A percentile compares a stretch with the other conserved stretches of the same genome.
phyloP scores from a whole-genome alignment of 2,113 vertebrate species.

The Pardalotus punctatus region DNA sequence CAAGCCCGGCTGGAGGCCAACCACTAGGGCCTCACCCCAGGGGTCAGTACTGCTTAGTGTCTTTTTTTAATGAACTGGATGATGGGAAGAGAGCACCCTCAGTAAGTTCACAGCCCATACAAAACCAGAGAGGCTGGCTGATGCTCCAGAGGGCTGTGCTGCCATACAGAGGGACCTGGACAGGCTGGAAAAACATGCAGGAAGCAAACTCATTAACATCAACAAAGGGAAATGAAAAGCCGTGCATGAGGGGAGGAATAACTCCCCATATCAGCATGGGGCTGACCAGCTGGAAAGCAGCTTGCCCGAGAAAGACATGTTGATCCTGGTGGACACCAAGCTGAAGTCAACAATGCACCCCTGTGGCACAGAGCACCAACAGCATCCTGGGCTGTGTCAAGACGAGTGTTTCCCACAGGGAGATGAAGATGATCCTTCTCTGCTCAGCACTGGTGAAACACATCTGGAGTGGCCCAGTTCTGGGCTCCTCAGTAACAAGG shows the following conservation, averaged over 20 bases:
- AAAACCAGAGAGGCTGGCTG: neutral
- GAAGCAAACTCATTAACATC: neutral
- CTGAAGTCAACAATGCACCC: neutral
- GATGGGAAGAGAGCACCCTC: neutral
- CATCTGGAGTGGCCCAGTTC: neutral
- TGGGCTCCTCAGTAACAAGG: neutral
- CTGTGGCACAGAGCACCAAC: neutral
- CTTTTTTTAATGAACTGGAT: neutral
- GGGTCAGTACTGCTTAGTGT: neutral
- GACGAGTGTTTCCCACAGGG: neutral
- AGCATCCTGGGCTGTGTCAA: neutral
- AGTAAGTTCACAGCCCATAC: neutral
- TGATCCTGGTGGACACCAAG: neutral
- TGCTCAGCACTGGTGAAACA: neutral
- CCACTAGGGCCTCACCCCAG: neutral
- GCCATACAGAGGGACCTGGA: neutral
- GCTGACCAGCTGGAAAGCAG: neutral
- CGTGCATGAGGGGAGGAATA: neutral
- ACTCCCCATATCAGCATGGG: too few species aligned
- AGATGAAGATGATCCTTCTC: neutral
- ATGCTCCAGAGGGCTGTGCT: neutral
- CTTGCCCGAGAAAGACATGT: neutral
- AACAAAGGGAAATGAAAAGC: neutral
- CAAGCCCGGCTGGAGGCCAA: neutral
- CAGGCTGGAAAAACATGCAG: neutral